Base-by-base conservation (phyloP, 2,888 invertebrate genomes). In the Catocala nupta region DNA sequence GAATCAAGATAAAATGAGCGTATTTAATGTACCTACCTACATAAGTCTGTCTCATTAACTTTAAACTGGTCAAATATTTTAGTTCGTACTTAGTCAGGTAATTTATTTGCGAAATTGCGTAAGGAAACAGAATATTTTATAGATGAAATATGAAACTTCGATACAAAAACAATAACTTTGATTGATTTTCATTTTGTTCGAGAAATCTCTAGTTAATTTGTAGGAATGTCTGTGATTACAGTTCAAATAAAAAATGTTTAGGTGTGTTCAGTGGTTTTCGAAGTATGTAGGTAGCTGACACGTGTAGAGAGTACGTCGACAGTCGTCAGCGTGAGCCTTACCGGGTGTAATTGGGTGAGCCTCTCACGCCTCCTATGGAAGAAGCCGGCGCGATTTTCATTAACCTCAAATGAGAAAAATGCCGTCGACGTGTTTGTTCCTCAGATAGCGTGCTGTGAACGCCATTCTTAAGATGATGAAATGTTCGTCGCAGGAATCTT, bases 321-420 rank as follows among this genome's bases (percentile, higher is more conserved):
- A 49, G 36, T 51, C 58, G 56, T 63, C 73, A 70, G 81, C 75
- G 78, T 77, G 70, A 73, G 75, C 81, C 82, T 83, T 81, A 81
- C 75, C 73, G 76, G 77, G 81, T 73, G 83, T 83, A 87, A 87
- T 85, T 87, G 87, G 88, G 87, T 87, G 83, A 88, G 83, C 83
- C 79, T 85, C 85, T 87, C 82, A 81, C 78, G 75, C 83, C 83
- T 71, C 60, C 77, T 84, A 87, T 81, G 87, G 87, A 73, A 77
- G 78, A 81, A 70, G 70, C 70, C 72, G 68, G 65, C 59, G 81
- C 84, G 88, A 87, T 91, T 90, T 92, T 90, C 90, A 92, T 92
- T 92, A 90, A 89, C 90, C 89, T 89, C 84, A 87, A 91, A 90
- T 89, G 87, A 88, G 85, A 91, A 90, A 90, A 90, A 91, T 91